Conservation (phyloP, 1,140 invertebrate genomes). For the Brachionus plicatilis region DNA sequence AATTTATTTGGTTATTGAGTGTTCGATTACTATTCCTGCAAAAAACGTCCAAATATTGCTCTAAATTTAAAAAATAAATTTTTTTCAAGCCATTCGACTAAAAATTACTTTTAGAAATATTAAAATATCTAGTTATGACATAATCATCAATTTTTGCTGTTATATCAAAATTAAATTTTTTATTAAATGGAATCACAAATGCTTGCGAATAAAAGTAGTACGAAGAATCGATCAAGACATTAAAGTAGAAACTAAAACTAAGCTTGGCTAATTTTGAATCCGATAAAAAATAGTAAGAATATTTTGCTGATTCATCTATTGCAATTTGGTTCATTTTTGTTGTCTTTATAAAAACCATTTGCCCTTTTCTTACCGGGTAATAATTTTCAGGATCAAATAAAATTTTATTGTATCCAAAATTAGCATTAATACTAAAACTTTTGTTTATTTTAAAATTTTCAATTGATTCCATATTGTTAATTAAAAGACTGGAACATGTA, state of each 20-base stretch:
- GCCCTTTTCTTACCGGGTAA: neutral
- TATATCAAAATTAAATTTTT: neutral
- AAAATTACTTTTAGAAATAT: neutral
- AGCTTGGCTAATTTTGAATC: neutral
- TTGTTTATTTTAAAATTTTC: neutral
- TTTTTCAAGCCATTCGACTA: neutral
- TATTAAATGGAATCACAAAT: neutral
- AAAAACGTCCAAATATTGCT: neutral
- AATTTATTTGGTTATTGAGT: neutral
- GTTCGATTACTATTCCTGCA: neutral
- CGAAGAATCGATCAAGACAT: neutral
- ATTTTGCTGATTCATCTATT: neutral
- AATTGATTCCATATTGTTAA: neutral
- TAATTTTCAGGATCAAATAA: neutral
- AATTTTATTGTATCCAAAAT: neutral
- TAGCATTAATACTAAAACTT: neutral
- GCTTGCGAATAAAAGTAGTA: neutral
- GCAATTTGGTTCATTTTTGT: neutral
- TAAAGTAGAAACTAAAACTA: neutral
- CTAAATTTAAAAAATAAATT: neutral
- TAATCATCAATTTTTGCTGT: neutral
- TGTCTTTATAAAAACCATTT: neutral
- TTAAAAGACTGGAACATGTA: neutral
- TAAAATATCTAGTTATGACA: neutral
- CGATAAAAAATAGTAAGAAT: neutral